These are phyloP conservation scores for Drosophila malerkotliana DNA, from an alignment of 1,140 invertebrate species.

Conservation along the genomic window DNA sequence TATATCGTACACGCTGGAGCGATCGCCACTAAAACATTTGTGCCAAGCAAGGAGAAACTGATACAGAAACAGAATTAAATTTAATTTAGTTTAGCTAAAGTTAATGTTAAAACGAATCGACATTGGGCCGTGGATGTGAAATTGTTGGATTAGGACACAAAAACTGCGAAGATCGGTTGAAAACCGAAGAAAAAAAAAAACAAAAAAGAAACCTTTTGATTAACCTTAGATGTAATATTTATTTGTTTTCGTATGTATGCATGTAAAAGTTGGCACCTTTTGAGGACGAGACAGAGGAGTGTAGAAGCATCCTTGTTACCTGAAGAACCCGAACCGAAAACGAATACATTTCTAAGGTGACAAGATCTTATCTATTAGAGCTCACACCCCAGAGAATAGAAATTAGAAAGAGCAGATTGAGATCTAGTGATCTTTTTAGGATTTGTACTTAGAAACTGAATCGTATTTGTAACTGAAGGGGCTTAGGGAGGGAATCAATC, in stretches of 20 bases:
- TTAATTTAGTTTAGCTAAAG: slow-evolving; percentile 60
- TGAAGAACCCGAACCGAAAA: slow-evolving; percentile 29
- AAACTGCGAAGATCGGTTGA: slow-evolving; percentile 71
- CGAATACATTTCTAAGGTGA: slow-evolving; percentile 8
- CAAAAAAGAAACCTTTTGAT: slow-evolving; percentile 31
- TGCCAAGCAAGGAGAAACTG: slow-evolving; percentile 49
- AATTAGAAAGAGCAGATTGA: neutral
- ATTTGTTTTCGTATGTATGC: slow-evolving; percentile 70
- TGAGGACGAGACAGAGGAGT: slow-evolving; percentile 7
- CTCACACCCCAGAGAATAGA: neutral
- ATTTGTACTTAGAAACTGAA: slow-evolving; percentile 41
- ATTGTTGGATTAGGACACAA: slow-evolving; percentile 24
- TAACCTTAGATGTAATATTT: slow-evolving; percentile 74
- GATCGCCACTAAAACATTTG: slow-evolving; percentile 62
- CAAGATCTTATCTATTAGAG: slow-evolving; percentile 5
- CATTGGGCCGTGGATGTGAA: neutral
- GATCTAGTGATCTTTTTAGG: slow-evolving; percentile 36
- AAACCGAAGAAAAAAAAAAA: slow-evolving; percentile 59
- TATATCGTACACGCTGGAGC: slow-evolving; percentile 38
- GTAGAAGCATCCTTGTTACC: slow-evolving; percentile 36
- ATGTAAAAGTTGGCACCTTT: slow-evolving; percentile 48
- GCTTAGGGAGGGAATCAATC: slow-evolving; percentile 13
- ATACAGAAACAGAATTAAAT: slow-evolving; percentile 20
- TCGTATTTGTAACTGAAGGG: neutral
- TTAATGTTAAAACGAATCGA: slow-evolving; percentile 16